phyloP scores from a whole-genome alignment of 2,797 vertebrate species.

The Leuciscus waleckii region DNA sequence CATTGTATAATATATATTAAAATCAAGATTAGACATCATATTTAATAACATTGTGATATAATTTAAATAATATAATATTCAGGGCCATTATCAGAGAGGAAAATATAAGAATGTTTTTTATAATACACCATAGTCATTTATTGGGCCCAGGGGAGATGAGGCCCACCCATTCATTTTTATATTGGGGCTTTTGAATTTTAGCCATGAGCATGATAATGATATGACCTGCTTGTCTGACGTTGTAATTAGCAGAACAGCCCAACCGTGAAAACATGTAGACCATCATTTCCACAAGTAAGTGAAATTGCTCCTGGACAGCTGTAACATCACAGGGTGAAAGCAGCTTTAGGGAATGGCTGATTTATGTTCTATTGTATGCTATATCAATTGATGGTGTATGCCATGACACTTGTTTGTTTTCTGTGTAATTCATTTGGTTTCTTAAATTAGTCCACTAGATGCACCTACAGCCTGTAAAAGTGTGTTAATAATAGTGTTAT shows the following conservation, averaged over 20 bases:
- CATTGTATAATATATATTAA: background rate
- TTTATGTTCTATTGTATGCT: background rate
- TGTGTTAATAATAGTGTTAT: background rate
- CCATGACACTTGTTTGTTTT: background rate
- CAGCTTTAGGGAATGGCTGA: background rate
- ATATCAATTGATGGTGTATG: background rate
- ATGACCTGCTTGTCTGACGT: background rate
- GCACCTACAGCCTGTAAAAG: background rate
- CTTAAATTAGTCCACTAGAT: background rate
- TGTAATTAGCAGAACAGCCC: conserved; percentile 6
- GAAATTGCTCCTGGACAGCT: background rate
- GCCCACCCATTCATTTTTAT: background rate
- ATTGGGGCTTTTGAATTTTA: conserved; percentile 19
- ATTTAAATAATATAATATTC: background rate
- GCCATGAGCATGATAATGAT: background rate
- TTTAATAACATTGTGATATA: background rate
- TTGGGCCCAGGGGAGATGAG: background rate
- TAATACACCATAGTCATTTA: background rate
- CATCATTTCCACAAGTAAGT: background rate
- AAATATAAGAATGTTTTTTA: background rate
- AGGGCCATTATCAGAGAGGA: background rate
- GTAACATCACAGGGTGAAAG: background rate
- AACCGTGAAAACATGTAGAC: conserved; percentile 5
- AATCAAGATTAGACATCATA: background rate
- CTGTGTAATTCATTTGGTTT: background rate